Conservation (phyloP, 2,113 vertebrate species). For the Capra hircus region DNA sequence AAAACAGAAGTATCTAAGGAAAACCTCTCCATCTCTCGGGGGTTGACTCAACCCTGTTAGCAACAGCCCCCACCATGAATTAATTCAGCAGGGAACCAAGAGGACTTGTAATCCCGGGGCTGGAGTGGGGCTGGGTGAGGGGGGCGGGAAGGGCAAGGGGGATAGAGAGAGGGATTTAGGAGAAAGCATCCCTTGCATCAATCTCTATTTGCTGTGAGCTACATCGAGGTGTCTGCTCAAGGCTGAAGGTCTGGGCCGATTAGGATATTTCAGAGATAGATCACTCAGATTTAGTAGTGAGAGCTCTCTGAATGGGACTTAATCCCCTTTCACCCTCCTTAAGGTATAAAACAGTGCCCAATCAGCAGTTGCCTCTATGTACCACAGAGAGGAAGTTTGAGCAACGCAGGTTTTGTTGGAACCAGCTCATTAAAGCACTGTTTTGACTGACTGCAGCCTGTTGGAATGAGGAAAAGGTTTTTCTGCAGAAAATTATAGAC, state of each 20-base stretch:
- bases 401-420: neutral
- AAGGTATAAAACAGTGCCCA: neutral
- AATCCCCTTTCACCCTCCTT: neutral
- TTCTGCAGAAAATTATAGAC: neutral
- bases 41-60: neutral
- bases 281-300: neutral
- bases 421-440: neutral
- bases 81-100: neutral
- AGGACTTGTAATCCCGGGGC: neutral
- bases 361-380: neutral
- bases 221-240: neutral
- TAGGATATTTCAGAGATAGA: neutral
- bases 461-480: neutral
- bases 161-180: neutral
- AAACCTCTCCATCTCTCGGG: accelerated
- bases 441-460: neutral
- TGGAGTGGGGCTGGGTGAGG: too few relatives aligned
- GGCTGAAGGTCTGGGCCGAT: neutral
- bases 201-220: neutral
- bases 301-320: neutral
- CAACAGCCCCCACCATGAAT: too few relatives aligned
- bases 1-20: too few relatives aligned
- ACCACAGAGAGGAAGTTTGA: neutral
- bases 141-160: neutral
- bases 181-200: neutral